phyloP scores from a whole-genome alignment of 2,888 invertebrate genomes.

The Cryptosula pallasiana region DNA sequence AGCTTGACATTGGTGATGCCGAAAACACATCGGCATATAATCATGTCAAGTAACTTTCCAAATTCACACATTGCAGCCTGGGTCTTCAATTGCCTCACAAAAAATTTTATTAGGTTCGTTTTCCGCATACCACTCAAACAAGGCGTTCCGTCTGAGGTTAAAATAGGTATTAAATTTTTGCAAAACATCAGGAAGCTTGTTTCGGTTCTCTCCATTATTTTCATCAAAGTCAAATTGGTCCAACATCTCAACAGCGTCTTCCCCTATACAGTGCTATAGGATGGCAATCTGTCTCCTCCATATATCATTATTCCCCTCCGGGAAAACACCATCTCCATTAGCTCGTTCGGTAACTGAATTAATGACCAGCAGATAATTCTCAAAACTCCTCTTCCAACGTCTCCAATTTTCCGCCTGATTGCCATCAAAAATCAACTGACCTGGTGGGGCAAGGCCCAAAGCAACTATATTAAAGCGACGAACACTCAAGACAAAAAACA shows the following conservation, averaged over 20 bases:
- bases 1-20: too few species aligned
- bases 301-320: too few species aligned
- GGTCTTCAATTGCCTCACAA: background rate
- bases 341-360: background rate
- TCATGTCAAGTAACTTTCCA: conserved; percentile 12
- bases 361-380: background rate
- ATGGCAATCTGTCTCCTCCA: conserved; percentile 2
- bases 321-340: background rate
- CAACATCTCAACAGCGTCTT: too few species aligned
- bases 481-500: too few species aligned
- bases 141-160: too few species aligned
- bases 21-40: too few species aligned
- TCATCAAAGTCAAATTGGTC: too few species aligned
- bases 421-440: background rate
- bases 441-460: background rate
- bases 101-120: too few species aligned
- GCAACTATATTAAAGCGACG: background rate
- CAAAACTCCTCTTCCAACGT: background rate
- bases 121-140: too few species aligned
- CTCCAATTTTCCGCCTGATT: conserved; percentile 5
- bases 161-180: too few species aligned
- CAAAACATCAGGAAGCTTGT: too few species aligned
- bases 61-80: conserved; percentile 12
- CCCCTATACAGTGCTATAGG: background rate
- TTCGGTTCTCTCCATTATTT: too few species aligned